These are phyloP conservation scores for Eristalinus aeneus DNA, from an alignment of 2,888 invertebrate species.

Conservation along the genomic window DNA sequence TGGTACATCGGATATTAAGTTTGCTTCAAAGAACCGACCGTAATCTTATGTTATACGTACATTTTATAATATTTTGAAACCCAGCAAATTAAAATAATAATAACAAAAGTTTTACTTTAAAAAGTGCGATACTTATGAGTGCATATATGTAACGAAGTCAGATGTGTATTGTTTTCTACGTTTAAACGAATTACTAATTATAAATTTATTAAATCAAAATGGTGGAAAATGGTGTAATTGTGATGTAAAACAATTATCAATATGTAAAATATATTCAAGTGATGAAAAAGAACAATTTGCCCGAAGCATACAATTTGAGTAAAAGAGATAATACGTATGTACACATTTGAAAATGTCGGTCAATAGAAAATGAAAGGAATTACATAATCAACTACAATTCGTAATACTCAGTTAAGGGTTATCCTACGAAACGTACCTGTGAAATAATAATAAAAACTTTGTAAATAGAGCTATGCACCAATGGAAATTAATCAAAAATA, in stretches of 20 bases:
- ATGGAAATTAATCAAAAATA: conserved; percentile 28
- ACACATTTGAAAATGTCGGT: conserved; percentile 67
- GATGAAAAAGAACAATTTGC: conserved; percentile 42
- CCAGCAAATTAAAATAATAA: conserved; percentile 52
- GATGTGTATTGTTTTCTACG: conserved; percentile 36
- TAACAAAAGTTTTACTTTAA: conserved; percentile 45
- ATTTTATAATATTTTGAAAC: conserved; percentile 47
- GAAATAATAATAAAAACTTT: conserved; percentile 55
- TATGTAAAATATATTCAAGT: conserved; percentile 31
- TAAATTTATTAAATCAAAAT: conserved; percentile 13
- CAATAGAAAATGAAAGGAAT: conserved; percentile 78
- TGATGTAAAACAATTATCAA: conserved; percentile 49
- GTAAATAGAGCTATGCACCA: conserved; percentile 56
- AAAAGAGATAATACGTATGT: conserved; percentile 58
- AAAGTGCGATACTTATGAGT: conserved; percentile 48
- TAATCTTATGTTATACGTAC: conserved; percentile 36
- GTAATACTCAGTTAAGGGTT: conserved; percentile 64
- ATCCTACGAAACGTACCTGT: conserved; percentile 66
- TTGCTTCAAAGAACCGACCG: conserved; percentile 36
- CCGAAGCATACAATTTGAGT: conserved; percentile 31
- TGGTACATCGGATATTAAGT: conserved; percentile 58
- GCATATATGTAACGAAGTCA: conserved; percentile 24
- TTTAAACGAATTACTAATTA: conserved; percentile 33
- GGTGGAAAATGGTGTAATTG: conserved; percentile 34
- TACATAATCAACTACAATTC: conserved; percentile 78